These are phyloP conservation scores for Dione vanillae DNA, from an alignment of 2,888 invertebrate species.

Conservation along the genomic window DNA sequence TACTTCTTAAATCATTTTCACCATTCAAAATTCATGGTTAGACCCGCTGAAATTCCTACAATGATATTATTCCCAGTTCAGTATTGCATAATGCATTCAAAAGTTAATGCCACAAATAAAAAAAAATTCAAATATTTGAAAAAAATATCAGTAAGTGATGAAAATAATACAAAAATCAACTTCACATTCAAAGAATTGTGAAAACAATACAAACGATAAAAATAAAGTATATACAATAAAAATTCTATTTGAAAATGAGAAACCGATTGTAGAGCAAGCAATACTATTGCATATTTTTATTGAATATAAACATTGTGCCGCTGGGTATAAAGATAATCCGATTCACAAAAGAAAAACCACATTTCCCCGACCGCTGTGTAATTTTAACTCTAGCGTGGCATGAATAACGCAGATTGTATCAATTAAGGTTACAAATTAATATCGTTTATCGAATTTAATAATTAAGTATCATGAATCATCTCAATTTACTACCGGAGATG, in stretches of 20 bases:
- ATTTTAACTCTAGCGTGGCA: constrained; percentile 30
- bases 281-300: constrained; percentile 13
- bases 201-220: background rate
- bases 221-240: constrained; percentile 15
- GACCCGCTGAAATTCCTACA: constrained; percentile 34
- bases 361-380: constrained; percentile 23
- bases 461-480: constrained; percentile 45
- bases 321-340: constrained; percentile 14
- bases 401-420: constrained; percentile 39
- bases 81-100: constrained; percentile 28
- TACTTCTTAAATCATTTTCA: constrained; percentile 38
- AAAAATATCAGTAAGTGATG: background rate
- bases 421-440: constrained; percentile 47
- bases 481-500: constrained; percentile 43
- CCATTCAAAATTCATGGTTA: constrained; percentile 33
- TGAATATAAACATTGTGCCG: constrained; percentile 8
- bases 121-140: background rate
- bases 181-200: background rate
- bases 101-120: constrained; percentile 1
- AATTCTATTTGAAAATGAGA: constrained; percentile 7
- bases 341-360: constrained; percentile 23
- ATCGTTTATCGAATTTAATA: constrained; percentile 46
- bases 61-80: constrained; percentile 27
- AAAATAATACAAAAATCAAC: background rate
- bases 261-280: constrained; percentile 11